Base-by-base conservation (phyloP, 2,113 vertebrate species). In the Erythrolamprus reginae region DNA sequence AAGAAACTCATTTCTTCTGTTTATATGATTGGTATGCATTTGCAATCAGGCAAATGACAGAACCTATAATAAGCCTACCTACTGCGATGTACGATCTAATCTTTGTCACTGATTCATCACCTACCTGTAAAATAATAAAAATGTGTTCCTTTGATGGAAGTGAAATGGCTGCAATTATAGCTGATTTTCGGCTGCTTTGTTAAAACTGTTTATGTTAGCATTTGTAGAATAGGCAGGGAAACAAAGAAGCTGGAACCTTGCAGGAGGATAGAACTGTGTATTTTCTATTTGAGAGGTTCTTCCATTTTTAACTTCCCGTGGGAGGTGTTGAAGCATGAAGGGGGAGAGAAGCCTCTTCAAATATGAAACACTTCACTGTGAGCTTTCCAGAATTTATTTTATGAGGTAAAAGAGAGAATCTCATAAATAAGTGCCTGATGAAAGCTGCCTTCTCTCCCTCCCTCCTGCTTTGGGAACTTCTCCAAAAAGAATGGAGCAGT, bases 81-180 rank as follows among this genome's bases (percentile, higher is more conserved):
- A 82, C 82, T 50, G 94, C 0, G 91, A 42, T 33, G 82, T 86
- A 92, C 58, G 89, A 90, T 94, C 93, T 87, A 94, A 93, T 94
- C 70, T 86, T 88, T 85, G 82, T 86, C 90, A 92, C 56, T 12
- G 83, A 93, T 93, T 91, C 94, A 90, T 93, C 90, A 87, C 82
- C 48, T 53, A 87, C 89, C 91, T 92, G 58, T 91, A 95, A 95
- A 92, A 95, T 89, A 95, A 94, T 95, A 94, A 93, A 94, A 87
- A 85, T 91, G 84, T 45, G 91, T 94, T 90, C 86, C 65, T 56
- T 82, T 12, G 45, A 93, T 92, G 90, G 10, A 87, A 90, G 61
- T 89, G 84, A 95, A 96, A 95, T 93, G 90, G 86, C 77, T 47
- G 28, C 92, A 95, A 86, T 93, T 94, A 94, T 2, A 42, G 83